Percentiles rank a stretch among this genome's conserved stretches.
phyloP scores from a whole-genome alignment of 1,140 invertebrate genomes.

The Potamilus streckersoni region DNA sequence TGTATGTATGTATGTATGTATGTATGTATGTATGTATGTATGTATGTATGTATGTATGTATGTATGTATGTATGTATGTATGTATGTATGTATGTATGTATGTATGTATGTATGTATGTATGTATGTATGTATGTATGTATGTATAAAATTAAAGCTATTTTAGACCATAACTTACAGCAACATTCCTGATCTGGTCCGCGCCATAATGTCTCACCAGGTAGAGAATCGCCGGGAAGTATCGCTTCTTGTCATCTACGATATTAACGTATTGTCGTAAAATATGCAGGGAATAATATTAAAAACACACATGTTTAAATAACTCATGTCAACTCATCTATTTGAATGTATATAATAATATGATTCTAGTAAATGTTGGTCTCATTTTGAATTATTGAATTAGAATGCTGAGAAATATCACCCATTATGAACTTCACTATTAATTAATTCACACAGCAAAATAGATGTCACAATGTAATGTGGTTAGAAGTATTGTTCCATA shows the following conservation, averaged over 20 bases:
- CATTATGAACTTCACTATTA: too few relatives aligned
- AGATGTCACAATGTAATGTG: too few relatives aligned
- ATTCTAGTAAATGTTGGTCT: background rate
- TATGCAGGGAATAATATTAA: background rate
- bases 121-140: too few relatives aligned
- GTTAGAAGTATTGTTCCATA: too few relatives aligned
- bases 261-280: background rate
- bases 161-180: slow-evolving; percentile 11
- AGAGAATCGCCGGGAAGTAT: slow-evolving; percentile 1
- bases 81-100: too few relatives aligned
- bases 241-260: slow-evolving; percentile 8
- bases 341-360: background rate
- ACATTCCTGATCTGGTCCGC: slow-evolving; percentile 35
- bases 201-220: slow-evolving; percentile 16
- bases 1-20: too few relatives aligned
- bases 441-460: too few relatives aligned
- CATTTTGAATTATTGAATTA: background rate
- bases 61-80: too few relatives aligned
- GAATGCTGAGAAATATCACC: background rate
- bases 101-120: too few relatives aligned
- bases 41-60: too few relatives aligned
- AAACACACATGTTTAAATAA: background rate
- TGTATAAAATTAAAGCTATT: background rate
- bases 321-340: background rate
- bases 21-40: too few relatives aligned